phyloP scores from a whole-genome alignment of 2,888 invertebrate genomes.

The Polydrusus cervinus region DNA sequence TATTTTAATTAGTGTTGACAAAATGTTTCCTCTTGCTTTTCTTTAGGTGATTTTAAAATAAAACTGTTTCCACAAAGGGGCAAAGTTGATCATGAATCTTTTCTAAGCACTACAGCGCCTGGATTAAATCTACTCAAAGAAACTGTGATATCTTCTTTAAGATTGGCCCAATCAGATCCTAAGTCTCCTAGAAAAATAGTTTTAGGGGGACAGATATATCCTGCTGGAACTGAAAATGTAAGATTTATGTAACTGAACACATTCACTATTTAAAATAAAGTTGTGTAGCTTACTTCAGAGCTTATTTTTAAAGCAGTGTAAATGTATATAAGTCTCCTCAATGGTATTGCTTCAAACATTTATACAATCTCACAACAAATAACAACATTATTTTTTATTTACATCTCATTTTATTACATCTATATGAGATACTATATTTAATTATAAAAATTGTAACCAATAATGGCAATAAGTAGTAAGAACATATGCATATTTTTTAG shows the following conservation, averaged over 20 bases:
- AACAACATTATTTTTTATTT: no score
- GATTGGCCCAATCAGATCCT: slow-evolving; percentile 75
- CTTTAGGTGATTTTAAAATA: slow-evolving; percentile 84
- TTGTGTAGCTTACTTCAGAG: no score
- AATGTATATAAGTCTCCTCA: no score
- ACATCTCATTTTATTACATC: no score
- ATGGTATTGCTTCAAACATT: no score
- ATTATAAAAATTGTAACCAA: no score
- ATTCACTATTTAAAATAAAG: background rate
- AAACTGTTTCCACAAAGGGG: slow-evolving; percentile 72
- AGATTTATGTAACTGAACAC: background rate
- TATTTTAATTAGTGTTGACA: no score
- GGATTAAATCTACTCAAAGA: slow-evolving; percentile 84
- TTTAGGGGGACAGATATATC: slow-evolving; percentile 77
- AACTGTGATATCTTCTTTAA: slow-evolving; percentile 81
- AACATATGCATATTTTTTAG: slow-evolving; percentile 59
- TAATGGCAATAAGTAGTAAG: background rate
- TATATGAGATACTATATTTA: no score
- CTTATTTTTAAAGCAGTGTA: no score
- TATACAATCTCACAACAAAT: no score
- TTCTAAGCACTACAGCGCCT: slow-evolving; percentile 80
- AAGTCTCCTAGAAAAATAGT: slow-evolving; percentile 74
- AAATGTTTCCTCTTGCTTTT: background rate
- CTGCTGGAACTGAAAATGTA: slow-evolving; percentile 68
- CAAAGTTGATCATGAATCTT: slow-evolving; percentile 80